Conservation (phyloP, 1,140 invertebrate species). For the Diprion similis region DNA sequence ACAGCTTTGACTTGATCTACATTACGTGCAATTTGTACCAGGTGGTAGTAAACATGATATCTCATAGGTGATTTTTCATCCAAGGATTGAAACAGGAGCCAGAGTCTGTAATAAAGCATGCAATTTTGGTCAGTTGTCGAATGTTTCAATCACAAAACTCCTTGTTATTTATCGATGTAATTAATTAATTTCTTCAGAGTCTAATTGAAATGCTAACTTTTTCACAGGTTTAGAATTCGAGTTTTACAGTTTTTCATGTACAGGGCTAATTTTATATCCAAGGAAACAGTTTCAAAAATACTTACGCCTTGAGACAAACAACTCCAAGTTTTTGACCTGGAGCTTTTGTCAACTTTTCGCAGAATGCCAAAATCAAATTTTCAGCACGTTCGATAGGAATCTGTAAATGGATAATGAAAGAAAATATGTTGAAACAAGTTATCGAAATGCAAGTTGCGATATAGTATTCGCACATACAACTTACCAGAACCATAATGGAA, state of each 20-base stretch:
- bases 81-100: slow-evolving; percentile 90
- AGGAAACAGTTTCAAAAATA: slow-evolving; percentile 34
- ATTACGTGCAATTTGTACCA: slow-evolving; percentile 87
- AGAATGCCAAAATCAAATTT: slow-evolving; percentile 89
- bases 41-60: slow-evolving; percentile 91
- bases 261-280: too few relatives aligned
- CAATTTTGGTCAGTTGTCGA: neutral
- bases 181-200: slow-evolving; percentile 17
- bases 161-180: slow-evolving; percentile 23
- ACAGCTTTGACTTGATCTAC: slow-evolving; percentile 85
- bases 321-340: slow-evolving; percentile 82
- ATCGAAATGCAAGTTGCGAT: neutral
- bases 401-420: slow-evolving; percentile 57
- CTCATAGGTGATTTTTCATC: slow-evolving; percentile 83
- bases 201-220: slow-evolving; percentile 19
- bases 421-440: slow-evolving; percentile 14
- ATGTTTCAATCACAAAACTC: too few relatives aligned
- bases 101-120: slow-evolving; percentile 66
- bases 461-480: slow-evolving; percentile 41
- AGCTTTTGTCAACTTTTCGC: slow-evolving; percentile 92
- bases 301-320: slow-evolving; percentile 87
- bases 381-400: slow-evolving; percentile 88
- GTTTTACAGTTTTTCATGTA: too few relatives aligned
- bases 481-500: slow-evolving; percentile 88
- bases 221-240: neutral